Percentiles rank a stretch among this genome's conserved stretches.
Evolutionary conservation across 2,113 vertebrate species (phyloP).

Genomic region (Ptychochromis oligacanthus): DNA sequence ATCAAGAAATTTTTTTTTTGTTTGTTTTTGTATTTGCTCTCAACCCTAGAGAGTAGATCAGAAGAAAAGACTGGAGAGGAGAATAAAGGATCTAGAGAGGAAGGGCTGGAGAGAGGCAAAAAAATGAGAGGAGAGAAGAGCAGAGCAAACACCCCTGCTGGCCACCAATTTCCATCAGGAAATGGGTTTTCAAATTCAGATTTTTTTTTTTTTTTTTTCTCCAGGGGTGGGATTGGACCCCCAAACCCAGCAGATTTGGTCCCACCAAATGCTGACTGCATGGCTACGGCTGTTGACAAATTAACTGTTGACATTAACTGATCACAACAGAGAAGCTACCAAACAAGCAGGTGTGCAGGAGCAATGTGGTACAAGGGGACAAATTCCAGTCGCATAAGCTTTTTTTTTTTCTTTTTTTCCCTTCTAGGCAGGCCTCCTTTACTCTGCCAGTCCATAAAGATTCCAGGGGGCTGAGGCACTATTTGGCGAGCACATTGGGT

Average conservation of each 20-base stretch:
- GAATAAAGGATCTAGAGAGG: neutral
- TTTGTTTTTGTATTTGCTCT: neutral
- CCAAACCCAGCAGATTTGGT: neutral
- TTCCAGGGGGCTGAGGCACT: conserved; percentile 68
- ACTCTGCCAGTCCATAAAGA: conserved; percentile 70
- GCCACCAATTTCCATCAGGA: conserved; percentile 8
- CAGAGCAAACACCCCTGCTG: conserved; percentile 1
- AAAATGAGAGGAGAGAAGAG: neutral
- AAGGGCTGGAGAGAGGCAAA: neutral
- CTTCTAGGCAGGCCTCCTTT: conserved; percentile 48
- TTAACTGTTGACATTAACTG: neutral
- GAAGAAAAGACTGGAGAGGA: neutral
- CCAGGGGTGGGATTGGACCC: rapidly evolving
- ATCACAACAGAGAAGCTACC: conserved; percentile 3
- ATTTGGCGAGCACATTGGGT: conserved; percentile 60
- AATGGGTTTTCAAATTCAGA: neutral
- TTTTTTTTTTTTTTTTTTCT: rapidly evolving
- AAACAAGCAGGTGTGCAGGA: conserved; percentile 29
- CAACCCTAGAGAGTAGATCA: neutral
- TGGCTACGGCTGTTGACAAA: neutral
- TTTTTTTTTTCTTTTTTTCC: neutral
- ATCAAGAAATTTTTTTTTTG: rapidly evolving
- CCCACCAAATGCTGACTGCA: neutral
- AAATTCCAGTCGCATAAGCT: conserved; percentile 28
- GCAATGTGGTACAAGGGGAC: conserved; percentile 16